Base-by-base conservation (phyloP, 2,113 vertebrate genomes). In the Arothron firmamentum region DNA sequence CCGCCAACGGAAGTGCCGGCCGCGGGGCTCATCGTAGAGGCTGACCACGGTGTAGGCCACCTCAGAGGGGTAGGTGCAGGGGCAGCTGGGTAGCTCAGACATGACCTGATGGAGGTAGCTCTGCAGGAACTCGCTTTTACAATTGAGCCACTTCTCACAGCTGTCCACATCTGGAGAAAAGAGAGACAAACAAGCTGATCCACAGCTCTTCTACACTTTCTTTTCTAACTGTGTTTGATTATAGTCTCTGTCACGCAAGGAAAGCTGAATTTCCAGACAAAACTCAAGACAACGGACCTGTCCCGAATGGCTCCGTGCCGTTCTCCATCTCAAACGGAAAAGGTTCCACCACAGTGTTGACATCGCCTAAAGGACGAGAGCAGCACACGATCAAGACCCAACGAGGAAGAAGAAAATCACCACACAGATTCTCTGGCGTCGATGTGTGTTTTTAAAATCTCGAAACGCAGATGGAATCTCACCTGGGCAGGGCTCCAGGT, bases 71-170 rank as follows among this genome's bases (percentile, higher is more conserved):
- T 92, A 98, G 1, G 81, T 78, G 45, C 96, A 97, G 0, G 94
- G 96, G 74, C 96, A 98, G 88, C 91, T 92, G 84, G 95, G 96
- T 73, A 97, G 87, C 64, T 96, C 94, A 0, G 83, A 89, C 65
- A 94, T 72, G 1, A 93, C 92, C 84, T 93, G 92, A 62, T 91
- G 91, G 61, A 98, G 75, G 81, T 98, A 96, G 65, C 87, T 83
- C 78, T 91, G 90, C 2, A 98, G 91, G 88, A 96, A 96, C 53
- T 95, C 93, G 0, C 93, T 96, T 81, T 94, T 96, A 84, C 96
- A 96, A 79, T 92, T 95, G 50, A 98, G 87, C 94, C 95, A 98
- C 80, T 95, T 95, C 75, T 98, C 96, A 70, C 96, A 97, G 87
- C 92, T 95, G 91, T 98, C 94, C 51, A 92, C 89, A 70, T 94